A percentile compares a stretch with the other conserved stretches of the same genome.
Conservation (phyloP, 2,888 invertebrate species). For the Tanypteryx hageni region DNA sequence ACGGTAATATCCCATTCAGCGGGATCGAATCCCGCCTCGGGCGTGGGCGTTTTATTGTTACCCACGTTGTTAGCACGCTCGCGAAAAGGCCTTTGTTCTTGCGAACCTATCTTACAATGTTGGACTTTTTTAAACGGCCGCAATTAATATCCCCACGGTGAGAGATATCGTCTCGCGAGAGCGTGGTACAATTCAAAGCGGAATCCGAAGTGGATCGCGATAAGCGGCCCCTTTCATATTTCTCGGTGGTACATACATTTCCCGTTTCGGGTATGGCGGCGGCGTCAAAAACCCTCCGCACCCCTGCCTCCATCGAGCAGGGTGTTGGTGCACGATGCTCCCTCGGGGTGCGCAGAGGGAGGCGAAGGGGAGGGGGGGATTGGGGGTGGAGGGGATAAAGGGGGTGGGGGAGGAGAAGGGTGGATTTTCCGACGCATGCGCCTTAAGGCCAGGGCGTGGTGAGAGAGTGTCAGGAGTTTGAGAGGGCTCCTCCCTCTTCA, state of each 20-base stretch:
- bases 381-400: no score
- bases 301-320: neutral
- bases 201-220: no score
- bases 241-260: neutral
- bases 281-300: neutral
- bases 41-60: neutral
- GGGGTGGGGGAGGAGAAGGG: no score
- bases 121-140: neutral
- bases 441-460: constrained; percentile 45
- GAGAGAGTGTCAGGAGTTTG: neutral
- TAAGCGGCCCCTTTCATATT: neutral
- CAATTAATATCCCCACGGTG: neutral
- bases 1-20: neutral
- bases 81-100: neutral
- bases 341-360: neutral
- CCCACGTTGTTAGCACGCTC: neutral
- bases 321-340: neutral
- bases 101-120: neutral
- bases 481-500: neutral
- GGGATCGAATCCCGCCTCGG: neutral
- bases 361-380: neutral
- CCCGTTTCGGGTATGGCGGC: neutral
- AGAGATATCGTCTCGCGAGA: neutral
- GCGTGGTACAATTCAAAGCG: neutral
- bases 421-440: neutral